These are phyloP conservation scores for Melinaea marsaeus DNA, from an alignment of 2,888 invertebrate species.

Conservation along the genomic window DNA sequence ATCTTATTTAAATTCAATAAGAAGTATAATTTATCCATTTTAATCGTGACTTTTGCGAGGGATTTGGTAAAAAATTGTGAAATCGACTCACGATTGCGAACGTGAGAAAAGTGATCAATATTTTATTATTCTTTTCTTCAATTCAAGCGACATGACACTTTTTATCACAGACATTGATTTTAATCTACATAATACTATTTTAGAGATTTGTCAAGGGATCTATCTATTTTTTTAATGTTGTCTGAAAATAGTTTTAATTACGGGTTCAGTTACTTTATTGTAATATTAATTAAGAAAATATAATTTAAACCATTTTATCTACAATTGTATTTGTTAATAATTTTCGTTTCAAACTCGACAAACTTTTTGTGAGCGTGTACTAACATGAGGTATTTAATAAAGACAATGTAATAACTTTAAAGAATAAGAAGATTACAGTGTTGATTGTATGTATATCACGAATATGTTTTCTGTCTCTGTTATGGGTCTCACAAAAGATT, in stretches of 20 bases:
- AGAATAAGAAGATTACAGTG: conserved; percentile 25
- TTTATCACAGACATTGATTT: conserved; percentile 51
- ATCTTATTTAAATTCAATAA: conserved; percentile 25
- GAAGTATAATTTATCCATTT: conserved; percentile 29
- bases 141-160: conserved; percentile 56
- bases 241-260: too few species aligned
- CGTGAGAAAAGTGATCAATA: conserved; percentile 74
- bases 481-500: conserved; percentile 21
- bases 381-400: conserved; percentile 12
- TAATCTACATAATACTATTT: conserved; percentile 39
- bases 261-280: too few species aligned
- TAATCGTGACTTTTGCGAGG: conserved; percentile 57
- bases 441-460: conserved; percentile 20
- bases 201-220: conserved; percentile 24
- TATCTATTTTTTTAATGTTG: too few species aligned
- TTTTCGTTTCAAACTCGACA: not conserved
- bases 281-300: too few species aligned
- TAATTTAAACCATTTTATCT: too few species aligned
- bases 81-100: conserved; percentile 71
- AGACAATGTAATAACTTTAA: conserved; percentile 19
- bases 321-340: too few species aligned
- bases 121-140: conserved; percentile 71
- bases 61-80: conserved; percentile 66
- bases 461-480: conserved; percentile 22
- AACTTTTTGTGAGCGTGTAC: not conserved